Base-by-base conservation (phyloP, 2,797 vertebrate genomes). In the Phrynocephalus guinanensis region DNA sequence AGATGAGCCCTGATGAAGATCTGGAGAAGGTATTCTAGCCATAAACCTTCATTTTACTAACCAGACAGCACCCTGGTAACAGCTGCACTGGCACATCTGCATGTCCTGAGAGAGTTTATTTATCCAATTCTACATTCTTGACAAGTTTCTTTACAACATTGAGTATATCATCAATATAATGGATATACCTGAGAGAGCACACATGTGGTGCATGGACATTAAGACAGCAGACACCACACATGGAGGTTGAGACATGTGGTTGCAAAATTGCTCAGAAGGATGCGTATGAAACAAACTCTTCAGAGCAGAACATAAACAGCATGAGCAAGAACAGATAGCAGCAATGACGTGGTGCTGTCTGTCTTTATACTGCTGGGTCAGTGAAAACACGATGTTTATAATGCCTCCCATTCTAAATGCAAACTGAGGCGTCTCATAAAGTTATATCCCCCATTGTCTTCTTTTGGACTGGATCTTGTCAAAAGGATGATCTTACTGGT, bases 351-450 rank as follows among this genome's bases (percentile, higher is more conserved):
- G 67, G n/a, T 66, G 22, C 48, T 80, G 60, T 87, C 85, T 90
- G 30, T 44, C 56, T 26, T n/a, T 16, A 44, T 86, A 79, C 83
- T 91, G 84, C 77, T 33, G n/a, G 84, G 75, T 33, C 22, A 48
- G 79, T 84, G 87, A 90, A 89, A 82, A 71, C 70, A 30, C 2
- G 15, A 82, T 3, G 66, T 52, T 82, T 28, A 6, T 67, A 82
- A 66, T 81, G 71, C 52, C 44, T 87, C 70, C 28, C 88, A 91
- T 89, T 90, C 92, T 44, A 88, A 38, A 73, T 87, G 84, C 44
- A 87, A 71, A 93, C 30, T 0, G 0, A 94, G 82, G 90, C 82
- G 89, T 94, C 71, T 87, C 82, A 77, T 56, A 85, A 91, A 89
- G 71, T 73, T 88, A 60, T 60, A 82, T 26, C 77, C 16, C 86